phyloP scores from a whole-genome alignment of 2,797 vertebrate species.

The Sphenopsis melanotis region DNA sequence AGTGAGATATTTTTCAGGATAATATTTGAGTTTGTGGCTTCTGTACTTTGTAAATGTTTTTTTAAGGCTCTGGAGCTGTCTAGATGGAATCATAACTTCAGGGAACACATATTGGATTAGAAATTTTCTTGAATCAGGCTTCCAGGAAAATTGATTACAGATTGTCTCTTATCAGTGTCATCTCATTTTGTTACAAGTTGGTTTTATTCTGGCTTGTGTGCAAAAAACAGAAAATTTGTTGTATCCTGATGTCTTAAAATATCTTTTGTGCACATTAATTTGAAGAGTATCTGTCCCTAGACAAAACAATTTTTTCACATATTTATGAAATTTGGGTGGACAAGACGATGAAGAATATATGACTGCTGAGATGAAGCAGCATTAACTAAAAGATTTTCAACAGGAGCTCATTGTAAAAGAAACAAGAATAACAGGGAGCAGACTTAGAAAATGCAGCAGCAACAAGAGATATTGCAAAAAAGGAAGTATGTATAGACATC shows the following conservation, averaged over 20 bases:
- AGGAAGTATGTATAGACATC: not conserved
- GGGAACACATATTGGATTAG: not conserved
- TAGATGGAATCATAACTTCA: not conserved
- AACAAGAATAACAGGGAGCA: not conserved
- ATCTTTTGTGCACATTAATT: not conserved
- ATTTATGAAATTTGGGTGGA: not conserved
- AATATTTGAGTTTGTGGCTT: constrained; percentile 33
- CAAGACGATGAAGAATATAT: not conserved
- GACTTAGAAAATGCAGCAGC: not conserved
- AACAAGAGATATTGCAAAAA: not conserved
- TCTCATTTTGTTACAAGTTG: not conserved
- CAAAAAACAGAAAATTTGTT: not conserved
- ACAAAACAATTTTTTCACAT: not conserved
- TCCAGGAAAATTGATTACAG: not conserved
- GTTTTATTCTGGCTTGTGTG: not conserved
- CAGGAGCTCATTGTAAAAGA: not conserved
- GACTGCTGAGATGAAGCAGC: not conserved
- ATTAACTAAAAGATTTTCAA: not conserved
- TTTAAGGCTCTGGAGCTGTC: constrained; percentile 3
- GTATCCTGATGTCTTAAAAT: not conserved
- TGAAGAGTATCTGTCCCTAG: not conserved
- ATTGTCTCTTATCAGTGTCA: not conserved
- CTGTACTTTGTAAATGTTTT: not conserved
- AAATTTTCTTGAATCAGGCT: not conserved
- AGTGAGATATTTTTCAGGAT: constrained; percentile 19